phyloP scores from a whole-genome alignment of 2,113 vertebrate species.

The Stigmatopora nigra region DNA sequence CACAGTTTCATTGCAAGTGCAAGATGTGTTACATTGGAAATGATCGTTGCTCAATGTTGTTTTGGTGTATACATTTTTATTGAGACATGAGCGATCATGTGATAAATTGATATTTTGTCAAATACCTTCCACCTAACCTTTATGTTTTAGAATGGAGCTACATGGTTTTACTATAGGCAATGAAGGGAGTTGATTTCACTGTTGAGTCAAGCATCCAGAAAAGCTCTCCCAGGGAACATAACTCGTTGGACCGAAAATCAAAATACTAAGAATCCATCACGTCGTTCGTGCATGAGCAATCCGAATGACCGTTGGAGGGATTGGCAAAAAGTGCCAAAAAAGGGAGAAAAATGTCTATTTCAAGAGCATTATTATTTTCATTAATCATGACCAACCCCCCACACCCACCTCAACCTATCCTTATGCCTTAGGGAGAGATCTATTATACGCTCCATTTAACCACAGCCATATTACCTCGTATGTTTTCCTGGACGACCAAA shows the following conservation, averaged over 20 bases:
- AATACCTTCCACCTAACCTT: background rate
- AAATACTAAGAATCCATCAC: conserved; percentile 85
- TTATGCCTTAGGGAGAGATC: conserved; percentile 97
- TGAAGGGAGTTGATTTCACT: conserved; percentile 36
- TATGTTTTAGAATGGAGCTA: conserved; percentile 14
- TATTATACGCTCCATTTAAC: conserved; percentile 99
- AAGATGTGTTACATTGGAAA: too few relatives aligned
- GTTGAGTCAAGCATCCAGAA: conserved; percentile 31
- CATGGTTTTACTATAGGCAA: conserved; percentile 5
- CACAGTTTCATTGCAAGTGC: too few relatives aligned
- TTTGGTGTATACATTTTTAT: too few relatives aligned
- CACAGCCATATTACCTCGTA: conserved; percentile 99
- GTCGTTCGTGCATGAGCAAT: conserved; percentile 72
- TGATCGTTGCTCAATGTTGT: too few relatives aligned
- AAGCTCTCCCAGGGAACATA: conserved; percentile 31
- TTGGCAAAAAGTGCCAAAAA: conserved; percentile 70
- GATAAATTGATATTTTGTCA: background rate
- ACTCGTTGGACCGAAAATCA: conserved; percentile 45
- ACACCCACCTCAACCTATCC: conserved; percentile 85
- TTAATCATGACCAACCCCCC: conserved; percentile 85
- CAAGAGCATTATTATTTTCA: conserved; percentile 99
- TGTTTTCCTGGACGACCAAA: conserved; percentile 99
- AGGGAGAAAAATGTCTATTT: conserved; percentile 97
- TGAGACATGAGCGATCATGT: background rate
- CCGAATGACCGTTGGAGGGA: conserved; percentile 72